Evolutionary conservation across 2,888 invertebrate species (phyloP), one percentile per base, ranked within the genome.

Genomic region (Mimachlamys varia): DNA sequence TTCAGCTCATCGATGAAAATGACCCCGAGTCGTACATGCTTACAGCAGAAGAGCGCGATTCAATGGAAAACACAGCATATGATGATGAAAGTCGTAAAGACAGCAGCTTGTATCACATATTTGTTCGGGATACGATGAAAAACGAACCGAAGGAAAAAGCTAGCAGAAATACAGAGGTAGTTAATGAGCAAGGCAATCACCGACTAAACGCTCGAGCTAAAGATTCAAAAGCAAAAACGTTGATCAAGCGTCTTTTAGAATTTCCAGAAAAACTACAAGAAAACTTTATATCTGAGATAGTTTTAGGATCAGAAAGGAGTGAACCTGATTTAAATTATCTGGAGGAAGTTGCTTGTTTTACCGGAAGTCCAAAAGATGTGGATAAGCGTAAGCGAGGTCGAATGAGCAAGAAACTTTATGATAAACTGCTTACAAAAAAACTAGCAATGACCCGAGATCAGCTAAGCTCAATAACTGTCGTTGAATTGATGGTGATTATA

Each of bases 321-420:
- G 33, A 27, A 22, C 76, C 27, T 76, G 76, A 76, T 10, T 76
- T 76, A 15, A 33, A 27, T 27, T 33, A 76, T 76, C 27, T 76
- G 76, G 76, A 33, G 33, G 17, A 76, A 76, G 76, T 76, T 76
- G 76, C 76, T 76, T 33, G 27, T 12, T 76, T 76, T 33, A 12
- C 76, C 13, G 76, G 33, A 33, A 33, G 12, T 1, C 19, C 13
- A 33, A 76, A 76, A 33, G 27, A 76, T 1, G 76, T 76, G 27
- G 76, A 76, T 76, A 33, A 76, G 17, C 76, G 76, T 76, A 76
- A 76, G 27, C 27, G 76, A 76, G 76, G 76, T 33, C 76, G 76
- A 33, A 27, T 76, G 13, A 76, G 76, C 76, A 7, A 76, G 27
- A 33, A 76, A 76, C 33, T 76, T 12, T 76, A 76, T 22, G 33